These are phyloP conservation scores for Leucania comma DNA, from an alignment of 2,888 invertebrate species.

Conservation along the genomic window DNA sequence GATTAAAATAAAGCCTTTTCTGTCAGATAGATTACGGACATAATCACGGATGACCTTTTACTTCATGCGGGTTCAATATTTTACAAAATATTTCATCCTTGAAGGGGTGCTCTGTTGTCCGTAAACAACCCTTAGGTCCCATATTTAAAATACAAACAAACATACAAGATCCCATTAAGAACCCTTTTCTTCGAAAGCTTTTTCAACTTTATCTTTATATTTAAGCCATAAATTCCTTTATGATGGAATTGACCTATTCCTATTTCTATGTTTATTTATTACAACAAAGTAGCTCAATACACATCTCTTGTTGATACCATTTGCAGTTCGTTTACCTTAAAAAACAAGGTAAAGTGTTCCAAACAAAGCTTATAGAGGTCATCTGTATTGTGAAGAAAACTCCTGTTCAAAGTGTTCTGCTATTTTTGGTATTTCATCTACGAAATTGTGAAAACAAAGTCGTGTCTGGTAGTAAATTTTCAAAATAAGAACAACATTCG, in stretches of 20 bases:
- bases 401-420: not conserved
- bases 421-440: conserved; percentile 21
- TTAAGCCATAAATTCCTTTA: not conserved
- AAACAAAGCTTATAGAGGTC: conserved; percentile 48
- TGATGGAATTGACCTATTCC: not conserved
- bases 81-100: not conserved
- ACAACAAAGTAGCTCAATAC: not conserved
- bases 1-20: conserved; percentile 5
- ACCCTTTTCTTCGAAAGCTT: not conserved
- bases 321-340: conserved; percentile 48
- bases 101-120: not conserved
- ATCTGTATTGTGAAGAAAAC: conserved; percentile 7
- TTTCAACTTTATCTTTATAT: conserved; percentile 5
- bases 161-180: not conserved
- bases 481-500: conserved; percentile 13
- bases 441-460: conserved; percentile 22
- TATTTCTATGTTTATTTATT: conserved; percentile 23
- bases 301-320: conserved; percentile 40
- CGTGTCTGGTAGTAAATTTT: conserved; percentile 6
- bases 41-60: not conserved
- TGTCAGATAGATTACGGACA: not conserved
- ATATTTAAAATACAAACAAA: conserved; percentile 15
- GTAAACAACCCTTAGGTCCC: not conserved
- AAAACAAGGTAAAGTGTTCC: conserved; percentile 12
- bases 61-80: not conserved